phyloP scores from a whole-genome alignment of 2,797 vertebrate species.

The Diplodus sargus region DNA sequence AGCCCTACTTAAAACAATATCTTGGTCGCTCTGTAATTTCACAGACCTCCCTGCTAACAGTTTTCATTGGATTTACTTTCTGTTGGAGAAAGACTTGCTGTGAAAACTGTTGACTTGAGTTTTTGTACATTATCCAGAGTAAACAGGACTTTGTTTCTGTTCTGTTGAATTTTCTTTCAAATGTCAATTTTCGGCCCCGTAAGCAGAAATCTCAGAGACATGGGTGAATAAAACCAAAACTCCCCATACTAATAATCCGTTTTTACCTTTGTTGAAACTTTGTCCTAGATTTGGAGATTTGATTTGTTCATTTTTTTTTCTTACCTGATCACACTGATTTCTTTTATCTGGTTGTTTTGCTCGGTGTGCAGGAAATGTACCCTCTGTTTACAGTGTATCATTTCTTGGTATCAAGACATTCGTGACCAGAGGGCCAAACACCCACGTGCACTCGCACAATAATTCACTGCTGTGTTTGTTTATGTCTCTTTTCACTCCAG shows the following conservation, averaged over 20 bases:
- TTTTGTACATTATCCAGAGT: background rate
- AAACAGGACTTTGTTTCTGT: background rate
- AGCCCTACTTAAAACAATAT: background rate
- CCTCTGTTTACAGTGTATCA: background rate
- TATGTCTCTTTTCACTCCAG: conserved; percentile 72
- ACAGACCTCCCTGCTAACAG: background rate
- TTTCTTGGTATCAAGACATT: conserved; percentile 13
- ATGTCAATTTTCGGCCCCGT: background rate
- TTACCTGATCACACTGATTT: no score
- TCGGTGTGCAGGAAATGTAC: background rate
- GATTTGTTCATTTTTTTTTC: background rate
- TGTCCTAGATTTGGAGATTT: no score
- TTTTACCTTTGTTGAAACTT: background rate
- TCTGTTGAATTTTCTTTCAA: background rate
- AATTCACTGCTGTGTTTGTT: background rate
- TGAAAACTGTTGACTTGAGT: background rate
- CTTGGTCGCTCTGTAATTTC: background rate
- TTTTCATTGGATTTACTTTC: background rate
- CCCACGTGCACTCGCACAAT: background rate
- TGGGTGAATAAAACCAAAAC: background rate
- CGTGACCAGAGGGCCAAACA: conserved; percentile 1
- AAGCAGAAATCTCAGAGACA: background rate
- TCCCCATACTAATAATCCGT: background rate
- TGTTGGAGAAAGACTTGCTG: background rate
- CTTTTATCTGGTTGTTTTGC: background rate